Conservation (phyloP, 2,797 vertebrate species). For the Sebastes hubbsi region DNA sequence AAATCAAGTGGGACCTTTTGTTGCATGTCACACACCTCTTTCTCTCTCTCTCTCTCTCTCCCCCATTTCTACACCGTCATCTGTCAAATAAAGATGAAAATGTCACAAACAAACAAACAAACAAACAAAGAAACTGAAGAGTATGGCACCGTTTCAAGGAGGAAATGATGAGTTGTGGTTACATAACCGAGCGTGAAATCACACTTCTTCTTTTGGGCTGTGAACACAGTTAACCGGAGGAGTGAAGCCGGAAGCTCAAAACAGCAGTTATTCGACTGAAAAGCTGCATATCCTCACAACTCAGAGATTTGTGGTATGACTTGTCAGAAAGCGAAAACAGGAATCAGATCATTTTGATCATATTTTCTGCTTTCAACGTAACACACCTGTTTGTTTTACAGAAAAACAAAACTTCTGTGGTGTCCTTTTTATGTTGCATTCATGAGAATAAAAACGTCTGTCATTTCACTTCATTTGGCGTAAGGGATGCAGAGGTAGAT, state of each 20-base stretch:
- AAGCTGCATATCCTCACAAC: no score
- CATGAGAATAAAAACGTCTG: neutral
- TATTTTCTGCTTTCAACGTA: conserved; percentile 45
- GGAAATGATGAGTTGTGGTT: conserved; percentile 31
- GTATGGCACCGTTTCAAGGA: neutral
- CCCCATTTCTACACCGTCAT: neutral
- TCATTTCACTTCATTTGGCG: neutral
- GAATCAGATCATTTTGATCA: conserved; percentile 5
- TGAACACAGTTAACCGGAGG: neutral
- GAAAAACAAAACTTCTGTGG: conserved; percentile 38
- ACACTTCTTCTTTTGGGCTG: conserved; percentile 50
- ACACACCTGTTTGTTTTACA: conserved; percentile 44
- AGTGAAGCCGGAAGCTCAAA: neutral
- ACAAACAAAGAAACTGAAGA: neutral
- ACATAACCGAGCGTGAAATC: neutral
- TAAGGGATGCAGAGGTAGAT: neutral
- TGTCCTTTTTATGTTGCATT: neutral
- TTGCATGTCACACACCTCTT: neutral
- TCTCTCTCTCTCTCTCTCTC: fast-evolving
- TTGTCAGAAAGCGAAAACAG: conserved; percentile 41
- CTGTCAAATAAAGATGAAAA: neutral
- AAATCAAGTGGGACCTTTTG: conserved; percentile 1
- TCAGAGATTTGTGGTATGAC: neutral
- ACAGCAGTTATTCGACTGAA: neutral
- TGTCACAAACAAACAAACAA: neutral